Percentiles rank a stretch among this genome's conserved stretches.
These are phyloP conservation scores for Micrasema longulum DNA, from an alignment of 1,140 invertebrate species.

Conservation along the genomic window DNA sequence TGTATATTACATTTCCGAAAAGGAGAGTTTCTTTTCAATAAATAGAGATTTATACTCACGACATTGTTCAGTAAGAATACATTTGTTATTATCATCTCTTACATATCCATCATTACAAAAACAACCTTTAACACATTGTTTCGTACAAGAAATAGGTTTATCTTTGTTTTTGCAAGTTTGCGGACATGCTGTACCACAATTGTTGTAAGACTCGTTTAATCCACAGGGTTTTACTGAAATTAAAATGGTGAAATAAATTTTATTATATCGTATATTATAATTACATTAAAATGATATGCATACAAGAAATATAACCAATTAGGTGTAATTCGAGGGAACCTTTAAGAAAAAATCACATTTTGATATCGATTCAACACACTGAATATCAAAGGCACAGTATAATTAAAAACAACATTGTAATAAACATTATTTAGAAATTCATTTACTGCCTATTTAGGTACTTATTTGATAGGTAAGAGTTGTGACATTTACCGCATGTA, in stretches of 20 bases:
- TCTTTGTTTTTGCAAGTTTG: constrained; percentile 14
- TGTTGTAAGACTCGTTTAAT: not conserved
- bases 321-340: too few relatives aligned
- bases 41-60: too few relatives aligned
- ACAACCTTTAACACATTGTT: constrained; percentile 9
- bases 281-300: not conserved
- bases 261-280: not conserved
- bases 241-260: not conserved
- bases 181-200: constrained; percentile 20
- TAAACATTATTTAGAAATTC: too few relatives aligned
- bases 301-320: not conserved
- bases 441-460: too few relatives aligned
- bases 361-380: too few relatives aligned
- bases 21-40: too few relatives aligned
- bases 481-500: constrained; percentile 2
- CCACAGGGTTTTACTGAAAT: not conserved
- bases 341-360: too few relatives aligned
- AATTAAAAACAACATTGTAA: too few relatives aligned
- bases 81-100: not conserved
- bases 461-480: too few relatives aligned
- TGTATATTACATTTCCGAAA: too few relatives aligned
- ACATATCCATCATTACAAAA: constrained; percentile 14
- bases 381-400: too few relatives aligned
- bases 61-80: not conserved
- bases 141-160: not conserved